Evolutionary conservation across 2,113 vertebrate species (phyloP), one percentile per base, ranked within the genome.

Genomic region (Otocyon megalotis): DNA sequence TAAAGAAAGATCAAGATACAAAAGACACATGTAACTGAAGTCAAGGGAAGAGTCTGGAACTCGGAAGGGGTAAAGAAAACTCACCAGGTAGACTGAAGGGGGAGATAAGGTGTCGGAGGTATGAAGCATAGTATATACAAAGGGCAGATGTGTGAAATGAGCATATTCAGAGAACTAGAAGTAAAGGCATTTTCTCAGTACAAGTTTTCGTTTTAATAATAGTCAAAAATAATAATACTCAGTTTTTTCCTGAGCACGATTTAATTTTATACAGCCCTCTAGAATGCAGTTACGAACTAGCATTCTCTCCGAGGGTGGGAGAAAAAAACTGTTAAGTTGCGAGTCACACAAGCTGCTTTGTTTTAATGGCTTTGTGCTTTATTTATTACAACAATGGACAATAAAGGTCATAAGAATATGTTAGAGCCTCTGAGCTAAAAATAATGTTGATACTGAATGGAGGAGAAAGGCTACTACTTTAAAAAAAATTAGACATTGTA

Each of bases 321-420:
- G 82, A 60, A 92, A 79, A 95, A 93, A 92, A 63, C 58, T 81
- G 54, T 96, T 97, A 81, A 60, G 50, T 96, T 93, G 80, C 65
- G 88, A 56, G 20, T 56, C 60, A 97, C 94, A 97, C 76, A 77
- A 93, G 92, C 84, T 43, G 81, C 97, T 96, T 98, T 98, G 96
- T 98, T 95, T 88, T 72, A 76, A 80, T 92, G 84, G 37, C 95
- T 97, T 94, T 97, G 96, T 98, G 87, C 97, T 98, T 96, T 98
- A 85, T 98, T 93, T 98, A 48, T 65, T 85, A 1, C 56, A 95
- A 98, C 97, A 98, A 98, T 98, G n/a, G 35, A 97, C 96, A 98
- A 83, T 97, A 85, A 91, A 62, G 9, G 22, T 96, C 93, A 77
- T 94, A 83, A 97, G 93, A 97, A 96, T 80, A 88, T 96, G 28